Conservation (phyloP, 2,113 vertebrate genomes). For the Pygoscelis adeliae region DNA sequence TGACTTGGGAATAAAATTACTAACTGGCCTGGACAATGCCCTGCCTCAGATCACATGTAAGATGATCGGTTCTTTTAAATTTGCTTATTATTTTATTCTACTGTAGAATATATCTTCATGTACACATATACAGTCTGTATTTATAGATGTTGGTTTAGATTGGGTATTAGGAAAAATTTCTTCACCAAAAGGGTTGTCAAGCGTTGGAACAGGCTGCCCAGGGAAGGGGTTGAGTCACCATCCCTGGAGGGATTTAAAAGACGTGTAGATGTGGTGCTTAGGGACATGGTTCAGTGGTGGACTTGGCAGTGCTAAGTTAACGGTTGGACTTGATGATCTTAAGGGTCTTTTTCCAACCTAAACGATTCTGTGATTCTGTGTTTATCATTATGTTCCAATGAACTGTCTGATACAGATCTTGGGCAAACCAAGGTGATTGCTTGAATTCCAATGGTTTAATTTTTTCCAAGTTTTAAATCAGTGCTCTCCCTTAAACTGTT, state of each 20-base stretch:
- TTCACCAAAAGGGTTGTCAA: too few species aligned
- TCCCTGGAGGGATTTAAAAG: too few species aligned
- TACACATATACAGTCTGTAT: not conserved
- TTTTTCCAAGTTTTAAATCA: not conserved
- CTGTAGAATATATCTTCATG: not conserved
- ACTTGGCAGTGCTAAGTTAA: too few species aligned
- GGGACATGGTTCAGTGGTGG: too few species aligned
- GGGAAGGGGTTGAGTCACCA: too few species aligned
- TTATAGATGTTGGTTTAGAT: not conserved
- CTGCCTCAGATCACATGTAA: not conserved
- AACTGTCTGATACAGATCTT: not conserved
- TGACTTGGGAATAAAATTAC: not conserved
- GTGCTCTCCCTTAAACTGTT: not conserved
- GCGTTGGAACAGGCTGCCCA: too few species aligned
- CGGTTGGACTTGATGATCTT: too few species aligned
- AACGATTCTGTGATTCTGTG: not conserved
- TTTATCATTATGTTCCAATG: not conserved
- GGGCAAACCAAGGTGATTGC: not conserved
- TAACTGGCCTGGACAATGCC: not conserved
- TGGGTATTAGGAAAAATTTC: too few species aligned
- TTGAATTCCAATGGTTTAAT: not conserved
- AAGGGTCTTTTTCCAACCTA: too few species aligned
- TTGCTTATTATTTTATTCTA: not conserved
- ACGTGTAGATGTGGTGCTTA: too few species aligned
- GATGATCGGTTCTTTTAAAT: too few species aligned